These are phyloP conservation scores for Drosophila melanica DNA, from an alignment of 1,140 invertebrate species.

Conservation along the genomic window DNA sequence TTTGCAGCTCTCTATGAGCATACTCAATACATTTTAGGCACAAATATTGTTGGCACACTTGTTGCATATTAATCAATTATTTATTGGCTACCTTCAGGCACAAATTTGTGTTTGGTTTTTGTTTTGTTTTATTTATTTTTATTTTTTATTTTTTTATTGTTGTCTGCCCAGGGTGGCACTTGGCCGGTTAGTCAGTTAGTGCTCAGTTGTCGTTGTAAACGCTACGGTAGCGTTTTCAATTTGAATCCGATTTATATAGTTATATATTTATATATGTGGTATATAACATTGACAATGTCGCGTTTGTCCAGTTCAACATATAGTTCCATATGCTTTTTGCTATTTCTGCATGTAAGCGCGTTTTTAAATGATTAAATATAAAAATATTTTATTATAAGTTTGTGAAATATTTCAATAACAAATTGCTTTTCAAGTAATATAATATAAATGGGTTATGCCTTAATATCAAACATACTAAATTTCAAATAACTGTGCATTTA, in stretches of 20 bases:
- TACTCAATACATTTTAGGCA: conserved; percentile 50
- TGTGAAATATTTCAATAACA: not conserved
- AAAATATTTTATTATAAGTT: not conserved
- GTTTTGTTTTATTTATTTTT: not conserved
- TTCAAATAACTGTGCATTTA: too few relatives aligned
- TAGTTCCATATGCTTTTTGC: conserved; percentile 50
- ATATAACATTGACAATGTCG: conserved; percentile 58
- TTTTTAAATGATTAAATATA: not conserved
- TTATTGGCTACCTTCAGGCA: conserved; percentile 49
- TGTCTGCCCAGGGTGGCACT: conserved; percentile 19
- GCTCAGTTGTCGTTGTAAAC: conserved; percentile 40
- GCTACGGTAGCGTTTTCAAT: conserved; percentile 40
- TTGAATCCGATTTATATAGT: conserved; percentile 22
- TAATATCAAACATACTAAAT: not conserved
- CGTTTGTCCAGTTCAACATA: conserved; percentile 49
- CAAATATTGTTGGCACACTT: conserved; percentile 53
- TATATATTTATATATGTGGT: conserved; percentile 14
- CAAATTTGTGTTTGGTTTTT: conserved; percentile 3
- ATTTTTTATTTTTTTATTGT: conserved; percentile 5
- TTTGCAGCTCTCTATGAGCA: conserved; percentile 26
- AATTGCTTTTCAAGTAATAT: not conserved
- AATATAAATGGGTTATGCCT: not conserved
- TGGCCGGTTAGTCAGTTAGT: conserved; percentile 26
- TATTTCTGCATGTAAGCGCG: conserved; percentile 58
- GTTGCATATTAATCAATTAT: conserved; percentile 65